phyloP scores from a whole-genome alignment of 2,888 invertebrate genomes.

The Automeris io region DNA sequence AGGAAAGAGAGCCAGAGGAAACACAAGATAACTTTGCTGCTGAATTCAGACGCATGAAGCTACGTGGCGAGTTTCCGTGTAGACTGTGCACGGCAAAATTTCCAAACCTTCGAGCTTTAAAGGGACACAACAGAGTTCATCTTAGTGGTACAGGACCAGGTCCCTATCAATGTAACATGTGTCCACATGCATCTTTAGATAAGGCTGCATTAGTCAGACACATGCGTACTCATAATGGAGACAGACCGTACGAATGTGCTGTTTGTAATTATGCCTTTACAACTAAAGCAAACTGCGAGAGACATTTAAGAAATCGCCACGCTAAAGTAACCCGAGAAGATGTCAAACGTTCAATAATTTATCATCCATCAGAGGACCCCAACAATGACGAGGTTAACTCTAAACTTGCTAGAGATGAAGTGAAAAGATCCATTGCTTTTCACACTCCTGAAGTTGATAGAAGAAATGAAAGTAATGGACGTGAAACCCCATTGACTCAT shows the following conservation, averaged over 20 bases:
- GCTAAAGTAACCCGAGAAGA: conserved; percentile 91
- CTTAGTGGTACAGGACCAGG: conserved; percentile 85
- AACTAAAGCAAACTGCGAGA: conserved; percentile 97
- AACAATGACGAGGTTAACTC: conserved; percentile 83
- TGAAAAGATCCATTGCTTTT: conserved; percentile 74
- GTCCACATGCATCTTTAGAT: conserved; percentile 91
- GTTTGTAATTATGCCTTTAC: conserved; percentile 98
- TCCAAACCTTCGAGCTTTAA: conserved; percentile 91
- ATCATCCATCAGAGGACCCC: conserved; percentile 91
- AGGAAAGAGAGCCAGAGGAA: conserved; percentile 78
- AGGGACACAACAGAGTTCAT: conserved; percentile 93
- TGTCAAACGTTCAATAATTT: conserved; percentile 91
- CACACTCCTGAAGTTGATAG: conserved; percentile 72
- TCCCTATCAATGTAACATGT: conserved; percentile 95
- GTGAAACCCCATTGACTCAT: conserved; percentile 62
- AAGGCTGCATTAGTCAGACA: conserved; percentile 94
- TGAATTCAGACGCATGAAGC: conserved; percentile 92
- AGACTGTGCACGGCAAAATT: conserved; percentile 91
- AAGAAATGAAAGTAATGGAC: conserved; percentile 53
- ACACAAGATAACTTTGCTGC: conserved; percentile 90
- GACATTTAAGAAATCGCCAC: conserved; percentile 94
- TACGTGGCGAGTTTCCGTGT: conserved; percentile 93
- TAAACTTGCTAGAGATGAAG: conserved; percentile 73
- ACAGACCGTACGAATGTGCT: conserved; percentile 95
- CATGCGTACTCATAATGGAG: conserved; percentile 96